phyloP scores from a whole-genome alignment of 2,797 vertebrate species.

The Caiman crocodilus region DNA sequence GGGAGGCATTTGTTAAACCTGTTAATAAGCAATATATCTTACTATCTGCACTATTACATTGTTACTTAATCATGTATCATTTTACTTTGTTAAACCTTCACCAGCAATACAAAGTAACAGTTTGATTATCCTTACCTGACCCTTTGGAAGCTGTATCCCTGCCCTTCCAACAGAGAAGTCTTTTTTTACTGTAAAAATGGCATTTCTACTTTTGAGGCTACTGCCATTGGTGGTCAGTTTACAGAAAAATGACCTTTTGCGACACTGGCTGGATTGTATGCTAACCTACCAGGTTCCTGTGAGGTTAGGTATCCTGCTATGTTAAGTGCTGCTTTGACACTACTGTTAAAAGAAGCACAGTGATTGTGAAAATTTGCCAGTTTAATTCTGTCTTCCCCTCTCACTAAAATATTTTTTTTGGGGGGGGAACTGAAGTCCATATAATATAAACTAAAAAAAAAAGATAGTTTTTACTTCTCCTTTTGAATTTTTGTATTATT shows the following conservation, averaged over 20 bases:
- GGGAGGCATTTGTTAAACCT: neutral
- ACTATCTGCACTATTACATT: neutral
- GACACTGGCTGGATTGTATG: neutral
- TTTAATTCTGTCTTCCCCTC: neutral
- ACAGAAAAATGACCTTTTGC: neutral
- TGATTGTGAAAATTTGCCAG: neutral
- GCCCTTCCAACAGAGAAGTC: neutral
- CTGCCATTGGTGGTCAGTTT: neutral
- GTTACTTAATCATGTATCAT: neutral
- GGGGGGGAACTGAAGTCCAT: neutral
- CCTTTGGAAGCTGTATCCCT: neutral
- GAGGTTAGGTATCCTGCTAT: neutral
- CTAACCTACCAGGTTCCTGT: constrained; percentile 16
- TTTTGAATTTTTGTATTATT: neutral
- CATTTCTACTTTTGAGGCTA: neutral
- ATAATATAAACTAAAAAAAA: neutral
- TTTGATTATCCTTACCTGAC: neutral
- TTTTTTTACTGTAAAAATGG: neutral
- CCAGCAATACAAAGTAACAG: rapidly evolving
- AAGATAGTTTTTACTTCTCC: neutral
- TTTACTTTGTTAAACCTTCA: neutral
- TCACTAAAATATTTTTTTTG: neutral
- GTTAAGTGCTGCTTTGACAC: neutral
- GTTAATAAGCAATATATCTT: neutral
- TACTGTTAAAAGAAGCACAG: neutral